A percentile compares a stretch with the other conserved stretches of the same genome.
phyloP scores from a whole-genome alignment of 2,888 invertebrate genomes.

The Phoronis australis region DNA sequence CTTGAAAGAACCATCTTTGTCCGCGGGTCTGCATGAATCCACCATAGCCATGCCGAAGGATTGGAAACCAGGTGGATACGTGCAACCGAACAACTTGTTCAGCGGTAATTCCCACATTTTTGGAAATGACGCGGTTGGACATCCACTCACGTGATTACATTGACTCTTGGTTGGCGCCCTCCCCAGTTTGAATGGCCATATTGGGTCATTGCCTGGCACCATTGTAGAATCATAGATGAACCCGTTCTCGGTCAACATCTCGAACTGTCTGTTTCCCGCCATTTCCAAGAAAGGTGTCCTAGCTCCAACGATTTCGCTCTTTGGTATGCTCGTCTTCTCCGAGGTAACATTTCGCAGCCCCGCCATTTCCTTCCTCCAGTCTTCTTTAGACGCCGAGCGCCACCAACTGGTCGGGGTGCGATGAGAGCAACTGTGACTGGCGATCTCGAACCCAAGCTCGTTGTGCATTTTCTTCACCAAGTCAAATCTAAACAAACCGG shows the following conservation, averaged over 20 bases:
- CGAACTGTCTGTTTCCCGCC: conserved; percentile 82
- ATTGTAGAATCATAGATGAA: conserved; percentile 90
- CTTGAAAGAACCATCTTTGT: neutral
- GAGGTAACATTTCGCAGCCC: conserved; percentile 80
- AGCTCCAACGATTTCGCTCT: conserved; percentile 81
- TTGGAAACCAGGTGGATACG: conserved; percentile 10
- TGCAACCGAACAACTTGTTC: conserved; percentile 16
- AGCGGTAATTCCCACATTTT: conserved; percentile 66
- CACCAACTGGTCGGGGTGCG: conserved; percentile 57
- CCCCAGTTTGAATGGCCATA: conserved; percentile 91
- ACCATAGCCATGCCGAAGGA: conserved; percentile 22
- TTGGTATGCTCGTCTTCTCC: conserved; percentile 68
- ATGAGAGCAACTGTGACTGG: conserved; percentile 75
- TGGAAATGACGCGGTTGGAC: conserved; percentile 30
- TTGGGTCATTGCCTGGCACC: conserved; percentile 74
- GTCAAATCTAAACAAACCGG: too few species aligned
- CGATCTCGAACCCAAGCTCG: conserved; percentile 98
- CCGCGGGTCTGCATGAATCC: conserved; percentile 13
- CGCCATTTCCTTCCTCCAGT: conserved; percentile 88
- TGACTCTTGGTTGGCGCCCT: conserved; percentile 58
- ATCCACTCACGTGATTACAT: neutral
- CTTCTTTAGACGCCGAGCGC: conserved; percentile 79
- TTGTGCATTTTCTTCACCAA: too few species aligned
- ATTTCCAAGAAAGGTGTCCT: conserved; percentile 77
- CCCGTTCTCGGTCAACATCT: conserved; percentile 90